phyloP scores from a whole-genome alignment of 2,113 vertebrate genomes.

The Lophochroa leadbeateri region DNA sequence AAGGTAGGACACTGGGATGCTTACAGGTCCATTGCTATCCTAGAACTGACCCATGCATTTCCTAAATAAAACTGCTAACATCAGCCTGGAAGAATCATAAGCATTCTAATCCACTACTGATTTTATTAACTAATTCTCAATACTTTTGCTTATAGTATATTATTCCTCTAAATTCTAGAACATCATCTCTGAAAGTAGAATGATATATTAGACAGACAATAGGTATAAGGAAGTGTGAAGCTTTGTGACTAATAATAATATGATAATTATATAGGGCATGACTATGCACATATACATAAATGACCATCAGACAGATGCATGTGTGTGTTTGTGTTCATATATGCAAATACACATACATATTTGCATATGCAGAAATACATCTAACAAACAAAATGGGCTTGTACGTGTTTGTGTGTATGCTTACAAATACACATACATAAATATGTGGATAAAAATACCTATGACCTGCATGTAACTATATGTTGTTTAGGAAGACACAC shows the following conservation, averaged over 20 bases:
- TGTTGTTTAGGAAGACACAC: background rate
- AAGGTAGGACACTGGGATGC: background rate
- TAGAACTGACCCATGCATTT: background rate
- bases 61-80: background rate
- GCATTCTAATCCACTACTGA: background rate
- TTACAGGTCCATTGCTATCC: background rate
- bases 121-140: background rate
- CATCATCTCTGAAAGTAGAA: background rate
- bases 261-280: too few relatives aligned
- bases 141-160: background rate
- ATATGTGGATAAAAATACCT: background rate
- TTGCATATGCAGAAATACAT: background rate
- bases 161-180: background rate
- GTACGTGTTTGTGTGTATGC: background rate
- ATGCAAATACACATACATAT: background rate
- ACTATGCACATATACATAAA: too few relatives aligned
- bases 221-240: too few relatives aligned
- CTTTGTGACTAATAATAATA: too few relatives aligned
- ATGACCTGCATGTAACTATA: background rate
- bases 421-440: background rate
- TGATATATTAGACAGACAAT: too few relatives aligned
- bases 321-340: background rate
- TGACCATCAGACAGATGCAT: too few relatives aligned
- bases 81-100: background rate
- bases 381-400: background rate